A percentile compares a stretch with the other conserved stretches of the same genome.
Evolutionary conservation across 2,113 vertebrate species (phyloP).

Genomic region (Sapayoa aenigma): DNA sequence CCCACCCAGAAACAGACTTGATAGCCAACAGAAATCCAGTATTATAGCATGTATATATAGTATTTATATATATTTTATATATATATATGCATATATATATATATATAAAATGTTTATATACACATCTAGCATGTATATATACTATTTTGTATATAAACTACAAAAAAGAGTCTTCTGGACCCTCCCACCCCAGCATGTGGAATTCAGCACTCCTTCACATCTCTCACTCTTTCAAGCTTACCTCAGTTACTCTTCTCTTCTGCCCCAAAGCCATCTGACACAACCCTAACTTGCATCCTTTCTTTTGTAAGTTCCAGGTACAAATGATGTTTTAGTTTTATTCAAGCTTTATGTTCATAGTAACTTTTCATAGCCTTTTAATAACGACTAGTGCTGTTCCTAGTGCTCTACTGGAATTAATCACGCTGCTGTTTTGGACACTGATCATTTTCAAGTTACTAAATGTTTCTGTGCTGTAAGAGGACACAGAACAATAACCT

Average conservation of each 20-base stretch:
- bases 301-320: background rate
- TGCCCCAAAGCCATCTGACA: background rate
- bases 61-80: too few relatives aligned
- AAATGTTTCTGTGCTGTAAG: background rate
- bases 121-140: too few relatives aligned
- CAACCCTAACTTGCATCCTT: background rate
- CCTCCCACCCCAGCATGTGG: rapidly evolving
- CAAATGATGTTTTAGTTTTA: background rate
- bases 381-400: background rate
- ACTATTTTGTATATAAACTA: background rate
- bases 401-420: background rate
- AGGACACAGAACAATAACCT: background rate
- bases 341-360: background rate
- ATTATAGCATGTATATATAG: background rate
- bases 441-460: background rate
- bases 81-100: too few relatives aligned
- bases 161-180: background rate
- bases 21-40: background rate
- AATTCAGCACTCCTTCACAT: rapidly evolving
- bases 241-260: background rate
- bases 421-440: background rate
- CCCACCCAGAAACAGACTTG: background rate
- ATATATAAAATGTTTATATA: too few relatives aligned
- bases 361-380: background rate
- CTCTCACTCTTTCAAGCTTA: background rate